Evolutionary conservation across 2,888 invertebrate species (phyloP).

Genomic region (Augochlorella aurata): DNA sequence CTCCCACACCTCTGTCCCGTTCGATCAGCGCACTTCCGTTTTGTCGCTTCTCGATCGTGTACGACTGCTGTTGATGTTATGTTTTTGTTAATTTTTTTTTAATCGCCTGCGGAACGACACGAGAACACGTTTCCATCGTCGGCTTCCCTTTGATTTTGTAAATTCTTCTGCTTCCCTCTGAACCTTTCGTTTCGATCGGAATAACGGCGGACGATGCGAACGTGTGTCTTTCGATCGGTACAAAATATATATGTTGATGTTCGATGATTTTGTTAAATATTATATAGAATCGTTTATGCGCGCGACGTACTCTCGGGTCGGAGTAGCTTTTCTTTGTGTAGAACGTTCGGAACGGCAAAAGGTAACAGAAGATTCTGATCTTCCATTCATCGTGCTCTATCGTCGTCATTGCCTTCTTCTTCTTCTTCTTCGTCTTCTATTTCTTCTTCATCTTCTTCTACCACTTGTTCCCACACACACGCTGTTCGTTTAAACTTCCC

Average conservation of each 20-base stretch:
- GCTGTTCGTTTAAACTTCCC: background rate
- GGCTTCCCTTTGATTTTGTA: background rate
- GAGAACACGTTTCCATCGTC: conserved; percentile 68
- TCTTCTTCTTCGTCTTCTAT: background rate
- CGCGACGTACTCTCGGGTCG: conserved; percentile 47
- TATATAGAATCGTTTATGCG: conserved; percentile 74
- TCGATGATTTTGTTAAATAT: conserved; percentile 79
- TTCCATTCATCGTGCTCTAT: background rate
- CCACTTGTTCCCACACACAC: background rate
- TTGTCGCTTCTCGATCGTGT: conserved; percentile 50
- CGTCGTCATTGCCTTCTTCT: background rate
- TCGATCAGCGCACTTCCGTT: conserved; percentile 27
- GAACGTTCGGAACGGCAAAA: conserved; percentile 8
- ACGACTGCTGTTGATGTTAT: conserved; percentile 81
- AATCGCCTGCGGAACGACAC: conserved; percentile 68
- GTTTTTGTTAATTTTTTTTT: conserved; percentile 79
- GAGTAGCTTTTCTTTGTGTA: conserved; percentile 38
- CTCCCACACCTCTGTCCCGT: conserved; percentile 9
- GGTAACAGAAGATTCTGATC: conserved; percentile 14
- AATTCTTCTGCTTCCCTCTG: background rate
- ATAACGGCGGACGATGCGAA: conserved; percentile 61
- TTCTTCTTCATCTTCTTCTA: conserved; percentile 9
- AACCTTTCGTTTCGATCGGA: background rate
- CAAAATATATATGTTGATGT: conserved; percentile 76
- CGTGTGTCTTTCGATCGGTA: conserved; percentile 70